A percentile compares a stretch with the other conserved stretches of the same genome.
phyloP scores from a whole-genome alignment of 2,113 vertebrate genomes.

The Eidolon helvum region DNA sequence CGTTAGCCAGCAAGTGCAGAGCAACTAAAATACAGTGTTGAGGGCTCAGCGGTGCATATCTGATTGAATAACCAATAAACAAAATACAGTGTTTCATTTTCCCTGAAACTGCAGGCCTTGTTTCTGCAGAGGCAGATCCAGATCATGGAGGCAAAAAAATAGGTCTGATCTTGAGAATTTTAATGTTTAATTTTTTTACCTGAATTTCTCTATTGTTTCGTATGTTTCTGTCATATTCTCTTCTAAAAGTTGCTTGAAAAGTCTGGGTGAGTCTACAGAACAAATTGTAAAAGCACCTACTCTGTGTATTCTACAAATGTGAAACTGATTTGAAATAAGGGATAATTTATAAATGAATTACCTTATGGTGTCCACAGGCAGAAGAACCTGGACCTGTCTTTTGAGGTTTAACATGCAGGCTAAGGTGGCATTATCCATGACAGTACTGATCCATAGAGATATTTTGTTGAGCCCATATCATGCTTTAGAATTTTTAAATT shows the following conservation, averaged over 20 bases:
- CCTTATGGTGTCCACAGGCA: not conserved
- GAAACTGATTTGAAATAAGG: not conserved
- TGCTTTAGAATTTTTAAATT: not conserved
- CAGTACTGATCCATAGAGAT: not conserved
- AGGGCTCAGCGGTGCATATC: conserved; percentile 66
- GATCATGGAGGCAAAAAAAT: not conserved
- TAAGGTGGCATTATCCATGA: not conserved
- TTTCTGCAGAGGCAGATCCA: conserved; percentile 46
- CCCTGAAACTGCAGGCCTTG: not conserved
- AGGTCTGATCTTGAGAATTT: not conserved
- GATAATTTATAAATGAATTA: not conserved
- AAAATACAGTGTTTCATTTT: conserved; percentile 64
- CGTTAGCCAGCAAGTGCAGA: conserved; percentile 54
- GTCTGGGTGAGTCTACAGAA: not conserved
- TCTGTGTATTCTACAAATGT: not conserved
- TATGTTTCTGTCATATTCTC: not conserved
- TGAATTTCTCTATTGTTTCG: not conserved
- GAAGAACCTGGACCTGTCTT: not conserved
- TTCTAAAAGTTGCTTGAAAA: not conserved
- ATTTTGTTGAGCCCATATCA: not conserved
- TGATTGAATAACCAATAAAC: conserved; percentile 67
- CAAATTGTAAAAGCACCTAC: not conserved
- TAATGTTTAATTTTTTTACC: not conserved
- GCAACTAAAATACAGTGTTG: conserved; percentile 44
- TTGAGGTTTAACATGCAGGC: not conserved